Percentiles rank a stretch among this genome's conserved stretches.
phyloP scores from a whole-genome alignment of 35 echinoderm and acorn worm species.

The Lytechinus variegatus region DNA sequence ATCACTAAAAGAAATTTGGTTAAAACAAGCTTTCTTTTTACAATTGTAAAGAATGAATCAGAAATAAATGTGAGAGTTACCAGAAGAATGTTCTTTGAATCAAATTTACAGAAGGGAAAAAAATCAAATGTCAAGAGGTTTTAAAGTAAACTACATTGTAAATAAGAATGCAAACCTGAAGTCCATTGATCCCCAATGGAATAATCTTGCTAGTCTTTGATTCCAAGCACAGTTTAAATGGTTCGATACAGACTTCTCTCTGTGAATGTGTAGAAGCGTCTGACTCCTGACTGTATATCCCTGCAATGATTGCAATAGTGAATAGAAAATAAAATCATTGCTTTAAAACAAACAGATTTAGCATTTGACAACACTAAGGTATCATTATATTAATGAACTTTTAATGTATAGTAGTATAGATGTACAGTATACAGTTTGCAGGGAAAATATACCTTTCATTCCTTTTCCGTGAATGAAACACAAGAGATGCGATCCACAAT shows the following conservation, averaged over 20 bases:
- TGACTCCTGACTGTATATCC: conserved; percentile 36
- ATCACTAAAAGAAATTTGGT: too few species aligned
- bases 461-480: too few species aligned
- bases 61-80: background rate
- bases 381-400: background rate
- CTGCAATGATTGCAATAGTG: conserved; percentile 4
- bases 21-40: too few species aligned
- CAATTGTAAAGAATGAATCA: background rate
- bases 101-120: background rate
- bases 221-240: conserved; percentile 80
- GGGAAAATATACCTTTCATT: too few species aligned
- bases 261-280: conserved; percentile 49
- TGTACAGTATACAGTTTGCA: too few species aligned
- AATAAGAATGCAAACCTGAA: conserved; percentile 69
- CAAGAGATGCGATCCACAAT: too few species aligned
- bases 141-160: too few species aligned
- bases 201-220: conserved; percentile 83
- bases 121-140: background rate
- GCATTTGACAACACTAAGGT: background rate
- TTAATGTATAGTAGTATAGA: too few species aligned
- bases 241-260: conserved; percentile 75
- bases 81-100: too few species aligned
- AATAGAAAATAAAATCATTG: background rate
- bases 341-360: too few species aligned
- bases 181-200: conserved; percentile 61